Percentiles rank a stretch among this genome's conserved stretches.
These are phyloP conservation scores for Phoeniculus purpureus DNA, from an alignment of 2,797 vertebrate genomes.

Conservation along the genomic window DNA sequence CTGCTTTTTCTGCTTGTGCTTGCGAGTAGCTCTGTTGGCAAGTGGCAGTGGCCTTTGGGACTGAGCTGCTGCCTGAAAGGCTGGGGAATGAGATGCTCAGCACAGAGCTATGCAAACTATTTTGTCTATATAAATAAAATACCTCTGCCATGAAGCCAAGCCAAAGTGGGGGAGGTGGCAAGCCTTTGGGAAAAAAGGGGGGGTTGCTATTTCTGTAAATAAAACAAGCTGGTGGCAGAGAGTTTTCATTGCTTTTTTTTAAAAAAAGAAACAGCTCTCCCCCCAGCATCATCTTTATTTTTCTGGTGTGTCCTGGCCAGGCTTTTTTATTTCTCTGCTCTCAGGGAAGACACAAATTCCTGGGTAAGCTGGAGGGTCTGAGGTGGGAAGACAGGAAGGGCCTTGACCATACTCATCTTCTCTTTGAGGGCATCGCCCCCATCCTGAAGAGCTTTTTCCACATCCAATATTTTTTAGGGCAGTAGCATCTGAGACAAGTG, in stretches of 20 bases:
- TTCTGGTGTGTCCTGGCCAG: rapidly evolving
- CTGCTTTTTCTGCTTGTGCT: neutral
- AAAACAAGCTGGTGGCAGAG: neutral
- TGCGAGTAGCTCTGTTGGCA: neutral
- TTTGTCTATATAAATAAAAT: constrained; percentile 29
- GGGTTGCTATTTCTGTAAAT: neutral
- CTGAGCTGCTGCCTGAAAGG: neutral
- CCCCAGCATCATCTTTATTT: neutral
- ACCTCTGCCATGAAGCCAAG: neutral
- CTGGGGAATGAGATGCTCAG: neutral
- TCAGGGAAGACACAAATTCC: neutral
- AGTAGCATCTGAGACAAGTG: neutral
- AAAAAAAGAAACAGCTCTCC: neutral
- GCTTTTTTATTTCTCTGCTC: neutral
- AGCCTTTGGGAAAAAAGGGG: neutral
- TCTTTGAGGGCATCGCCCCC: neutral
- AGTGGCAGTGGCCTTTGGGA: neutral
- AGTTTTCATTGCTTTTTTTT: neutral
- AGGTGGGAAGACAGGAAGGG: neutral
- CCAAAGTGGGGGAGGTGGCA: neutral
- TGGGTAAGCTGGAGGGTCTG: neutral
- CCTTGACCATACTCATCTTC: neutral
- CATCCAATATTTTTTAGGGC: neutral
- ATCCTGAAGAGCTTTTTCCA: neutral
- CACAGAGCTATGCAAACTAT: neutral